phyloP scores from a whole-genome alignment of 2,797 vertebrate species.

The Lophura swinhoii region DNA sequence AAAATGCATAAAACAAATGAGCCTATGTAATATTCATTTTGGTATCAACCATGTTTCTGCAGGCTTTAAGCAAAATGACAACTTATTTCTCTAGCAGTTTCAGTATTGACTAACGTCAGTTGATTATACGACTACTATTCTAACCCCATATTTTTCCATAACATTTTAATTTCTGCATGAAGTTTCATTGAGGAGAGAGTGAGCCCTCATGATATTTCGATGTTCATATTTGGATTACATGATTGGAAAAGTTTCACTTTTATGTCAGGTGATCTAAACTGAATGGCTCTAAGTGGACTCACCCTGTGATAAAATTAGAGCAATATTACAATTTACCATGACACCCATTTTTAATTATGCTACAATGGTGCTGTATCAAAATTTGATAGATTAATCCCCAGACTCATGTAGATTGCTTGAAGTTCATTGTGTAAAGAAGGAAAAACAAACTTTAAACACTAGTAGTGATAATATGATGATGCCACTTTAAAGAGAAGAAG shows the following conservation, averaged over 20 bases:
- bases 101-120: neutral
- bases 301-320: neutral
- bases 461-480: neutral
- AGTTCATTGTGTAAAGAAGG: neutral
- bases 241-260: neutral
- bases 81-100: neutral
- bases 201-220: neutral
- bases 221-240: neutral
- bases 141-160: neutral
- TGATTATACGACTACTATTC: neutral
- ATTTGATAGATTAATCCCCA: neutral
- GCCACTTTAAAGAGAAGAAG: neutral
- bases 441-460: neutral
- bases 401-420: neutral
- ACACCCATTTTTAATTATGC: neutral
- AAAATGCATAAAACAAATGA: neutral
- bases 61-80: neutral
- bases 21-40: neutral
- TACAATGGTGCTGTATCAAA: neutral
- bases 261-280: neutral
- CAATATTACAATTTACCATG: neutral
- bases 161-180: neutral
- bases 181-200: neutral
- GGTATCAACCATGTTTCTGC: neutral
- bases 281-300: neutral